Conservation (phyloP, 2,113 vertebrate genomes). For the Limanda limanda region DNA sequence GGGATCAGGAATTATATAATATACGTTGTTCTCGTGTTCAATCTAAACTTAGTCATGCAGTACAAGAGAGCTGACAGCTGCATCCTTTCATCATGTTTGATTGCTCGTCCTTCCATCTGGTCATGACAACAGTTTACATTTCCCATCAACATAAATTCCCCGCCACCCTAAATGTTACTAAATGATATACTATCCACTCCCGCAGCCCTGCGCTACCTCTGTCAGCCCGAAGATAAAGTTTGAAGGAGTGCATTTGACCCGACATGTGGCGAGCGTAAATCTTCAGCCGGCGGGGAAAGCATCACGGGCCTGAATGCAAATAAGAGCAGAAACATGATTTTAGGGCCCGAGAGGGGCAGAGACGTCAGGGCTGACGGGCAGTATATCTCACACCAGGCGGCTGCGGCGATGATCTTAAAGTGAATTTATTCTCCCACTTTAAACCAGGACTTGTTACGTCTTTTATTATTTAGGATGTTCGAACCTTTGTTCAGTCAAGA, state of each 20-base stretch:
- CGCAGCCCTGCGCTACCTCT: constrained; percentile 25
- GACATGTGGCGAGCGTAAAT: constrained; percentile 49
- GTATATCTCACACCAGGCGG: constrained; percentile 28
- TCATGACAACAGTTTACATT: constrained; percentile 43
- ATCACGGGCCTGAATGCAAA: not conserved
- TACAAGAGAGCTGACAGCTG: constrained; percentile 17
- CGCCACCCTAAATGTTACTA: constrained; percentile 47
- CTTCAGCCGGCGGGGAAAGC: constrained; percentile 16
- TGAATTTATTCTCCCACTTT: constrained; percentile 18
- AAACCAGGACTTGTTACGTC: not conserved
- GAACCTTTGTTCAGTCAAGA: not conserved
- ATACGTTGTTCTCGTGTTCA: constrained; percentile 10
- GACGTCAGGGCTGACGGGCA: constrained; percentile 13
- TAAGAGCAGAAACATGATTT: not conserved
- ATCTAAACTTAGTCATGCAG: constrained; percentile 10
- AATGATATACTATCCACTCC: constrained; percentile 46
- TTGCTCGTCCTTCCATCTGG: constrained; percentile 16
- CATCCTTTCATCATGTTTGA: constrained; percentile 38
- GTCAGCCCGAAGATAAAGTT: constrained; percentile 57
- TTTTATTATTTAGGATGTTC: constrained; percentile 18
- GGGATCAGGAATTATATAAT: constrained; percentile 3
- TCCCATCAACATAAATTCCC: constrained; percentile 33
- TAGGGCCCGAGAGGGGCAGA: not conserved
- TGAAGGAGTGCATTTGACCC: constrained; percentile 64
- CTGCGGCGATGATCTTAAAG: constrained; percentile 23